Evolutionary conservation across 2,113 vertebrate genomes (phyloP).

Genomic region (Larimichthys crocea): DNA sequence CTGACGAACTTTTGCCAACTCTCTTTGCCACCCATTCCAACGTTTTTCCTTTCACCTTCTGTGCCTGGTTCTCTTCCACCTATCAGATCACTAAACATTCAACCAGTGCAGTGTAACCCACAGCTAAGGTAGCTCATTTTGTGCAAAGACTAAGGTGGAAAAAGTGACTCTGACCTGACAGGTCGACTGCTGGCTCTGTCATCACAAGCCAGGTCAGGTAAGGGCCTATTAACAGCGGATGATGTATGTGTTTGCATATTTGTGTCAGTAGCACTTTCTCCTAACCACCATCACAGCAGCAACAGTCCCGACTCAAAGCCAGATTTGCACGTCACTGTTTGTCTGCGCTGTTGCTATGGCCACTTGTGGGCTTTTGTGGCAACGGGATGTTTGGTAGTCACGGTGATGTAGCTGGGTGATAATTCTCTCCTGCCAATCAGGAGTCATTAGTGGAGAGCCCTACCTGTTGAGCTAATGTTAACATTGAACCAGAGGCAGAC

Average conservation of each 20-base stretch:
- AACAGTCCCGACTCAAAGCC: slow-evolving; percentile 35
- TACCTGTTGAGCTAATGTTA: slow-evolving; percentile 7
- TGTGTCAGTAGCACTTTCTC: slow-evolving; percentile 69
- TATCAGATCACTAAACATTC: slow-evolving; percentile 22
- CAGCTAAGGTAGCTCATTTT: slow-evolving; percentile 6
- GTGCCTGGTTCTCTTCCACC: slow-evolving; percentile 7
- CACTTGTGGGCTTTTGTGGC: slow-evolving; percentile 27
- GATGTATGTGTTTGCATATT: slow-evolving; percentile 74
- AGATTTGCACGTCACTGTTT: slow-evolving; percentile 63
- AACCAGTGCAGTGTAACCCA: background rate
- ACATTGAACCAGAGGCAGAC: background rate
- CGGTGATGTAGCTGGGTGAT: slow-evolving; percentile 42
- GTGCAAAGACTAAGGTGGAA: slow-evolving; percentile 58
- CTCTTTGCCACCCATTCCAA: background rate
- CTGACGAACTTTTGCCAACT: slow-evolving; percentile 31
- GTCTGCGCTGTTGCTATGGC: slow-evolving; percentile 68
- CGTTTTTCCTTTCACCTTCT: background rate
- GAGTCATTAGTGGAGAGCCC: background rate
- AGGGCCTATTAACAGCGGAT: slow-evolving; percentile 63
- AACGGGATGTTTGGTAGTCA: slow-evolving; percentile 60
- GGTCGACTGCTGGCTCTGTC: slow-evolving; percentile 62
- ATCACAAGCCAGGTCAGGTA: slow-evolving; percentile 56
- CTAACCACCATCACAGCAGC: slow-evolving; percentile 39
- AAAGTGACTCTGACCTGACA: slow-evolving; percentile 64
- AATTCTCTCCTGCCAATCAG: slow-evolving; percentile 60